Percentiles rank a stretch among this genome's conserved stretches.
These are phyloP conservation scores for Solenopsis fugax DNA, from an alignment of 1,140 invertebrate genomes.

Conservation along the genomic window DNA sequence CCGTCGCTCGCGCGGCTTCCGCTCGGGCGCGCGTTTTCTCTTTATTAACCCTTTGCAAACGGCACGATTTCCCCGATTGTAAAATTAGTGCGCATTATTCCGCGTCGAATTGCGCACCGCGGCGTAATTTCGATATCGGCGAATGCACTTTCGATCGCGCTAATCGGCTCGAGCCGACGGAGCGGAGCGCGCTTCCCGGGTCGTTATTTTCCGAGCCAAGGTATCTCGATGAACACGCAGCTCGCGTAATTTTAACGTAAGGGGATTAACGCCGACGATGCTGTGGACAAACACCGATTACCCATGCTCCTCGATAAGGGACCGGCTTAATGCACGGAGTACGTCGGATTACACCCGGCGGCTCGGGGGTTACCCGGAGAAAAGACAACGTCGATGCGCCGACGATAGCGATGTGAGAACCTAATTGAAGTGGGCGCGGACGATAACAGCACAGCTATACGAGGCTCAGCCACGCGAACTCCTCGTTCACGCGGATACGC, in stretches of 20 bases:
- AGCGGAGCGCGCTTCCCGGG: not conserved
- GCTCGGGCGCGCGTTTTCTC: not conserved
- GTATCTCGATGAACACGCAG: conserved; percentile 59
- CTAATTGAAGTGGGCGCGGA: conserved; percentile 76
- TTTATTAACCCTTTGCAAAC: conserved; percentile 24
- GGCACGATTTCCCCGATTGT: not conserved
- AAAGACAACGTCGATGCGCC: conserved; percentile 74
- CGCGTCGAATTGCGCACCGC: conserved; percentile 5
- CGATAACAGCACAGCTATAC: conserved; percentile 66
- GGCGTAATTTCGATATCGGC: conserved; percentile 22
- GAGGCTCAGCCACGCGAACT: conserved; percentile 68
- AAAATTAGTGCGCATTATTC: conserved; percentile 55
- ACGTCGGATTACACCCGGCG: conserved; percentile 68
- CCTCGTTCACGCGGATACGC: conserved; percentile 67
- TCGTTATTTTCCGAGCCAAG: conserved; percentile 35
- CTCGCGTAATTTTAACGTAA: conserved; percentile 58
- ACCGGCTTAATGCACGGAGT: conserved; percentile 64
- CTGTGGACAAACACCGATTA: conserved; percentile 64
- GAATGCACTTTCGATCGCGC: conserved; percentile 44
- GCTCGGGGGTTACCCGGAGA: conserved; percentile 39
- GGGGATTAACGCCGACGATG: conserved; percentile 63
- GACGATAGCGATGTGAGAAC: conserved; percentile 72
- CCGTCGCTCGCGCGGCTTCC: not conserved
- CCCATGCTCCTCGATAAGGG: conserved; percentile 56
- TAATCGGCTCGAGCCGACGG: conserved; percentile 23